phyloP scores from a whole-genome alignment of 1,140 invertebrate species.

The Oscheius sp. region DNA sequence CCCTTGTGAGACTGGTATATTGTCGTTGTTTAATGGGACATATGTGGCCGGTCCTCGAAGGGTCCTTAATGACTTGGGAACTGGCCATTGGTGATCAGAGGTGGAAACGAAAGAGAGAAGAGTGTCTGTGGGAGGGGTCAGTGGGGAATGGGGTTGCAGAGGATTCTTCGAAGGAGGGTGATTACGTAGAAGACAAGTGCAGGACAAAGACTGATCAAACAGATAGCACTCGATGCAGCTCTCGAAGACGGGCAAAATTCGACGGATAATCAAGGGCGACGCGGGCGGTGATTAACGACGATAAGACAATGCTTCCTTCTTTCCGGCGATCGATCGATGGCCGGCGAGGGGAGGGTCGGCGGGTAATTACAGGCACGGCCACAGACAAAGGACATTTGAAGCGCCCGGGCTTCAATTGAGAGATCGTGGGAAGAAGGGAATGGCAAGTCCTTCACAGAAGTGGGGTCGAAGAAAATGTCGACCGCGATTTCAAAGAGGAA shows the following conservation, averaged over 20 bases:
- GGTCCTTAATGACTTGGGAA: neutral
- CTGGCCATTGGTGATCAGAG: no score
- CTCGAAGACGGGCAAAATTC: neutral
- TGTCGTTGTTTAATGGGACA: no score
- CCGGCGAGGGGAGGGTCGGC: neutral
- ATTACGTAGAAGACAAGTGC: conserved; percentile 9
- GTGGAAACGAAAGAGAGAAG: no score
- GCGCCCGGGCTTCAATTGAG: neutral
- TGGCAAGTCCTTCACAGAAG: no score
- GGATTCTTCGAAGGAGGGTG: no score
- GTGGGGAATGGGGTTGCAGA: no score
- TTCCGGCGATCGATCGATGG: neutral
- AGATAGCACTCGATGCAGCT: neutral
- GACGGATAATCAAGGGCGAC: neutral
- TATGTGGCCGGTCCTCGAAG: neutral
- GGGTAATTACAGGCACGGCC: neutral
- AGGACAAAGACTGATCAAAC: conserved; percentile 6
- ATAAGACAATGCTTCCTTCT: neutral
- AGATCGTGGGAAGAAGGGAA: no score
- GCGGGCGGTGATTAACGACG: neutral
- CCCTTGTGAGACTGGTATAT: no score
- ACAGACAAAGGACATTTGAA: no score
- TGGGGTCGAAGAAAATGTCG: no score
- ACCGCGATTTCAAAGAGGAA: no score
- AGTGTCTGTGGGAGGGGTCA: neutral